phyloP scores from a whole-genome alignment of 2,797 vertebrate genomes.

The Microcaecilia unicolor region DNA sequence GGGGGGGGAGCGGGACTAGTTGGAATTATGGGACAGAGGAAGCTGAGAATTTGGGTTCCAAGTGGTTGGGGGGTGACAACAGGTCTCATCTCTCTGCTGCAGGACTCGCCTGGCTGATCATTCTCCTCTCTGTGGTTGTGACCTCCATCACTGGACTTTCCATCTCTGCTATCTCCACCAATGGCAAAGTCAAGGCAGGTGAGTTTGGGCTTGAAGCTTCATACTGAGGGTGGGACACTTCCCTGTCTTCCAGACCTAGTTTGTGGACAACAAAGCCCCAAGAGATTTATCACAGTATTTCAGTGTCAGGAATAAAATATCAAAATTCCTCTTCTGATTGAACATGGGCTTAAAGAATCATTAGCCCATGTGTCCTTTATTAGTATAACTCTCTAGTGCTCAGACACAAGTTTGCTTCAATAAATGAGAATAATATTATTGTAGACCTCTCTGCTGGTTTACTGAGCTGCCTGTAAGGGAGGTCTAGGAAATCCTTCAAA shows the following conservation, averaged over 20 bases:
- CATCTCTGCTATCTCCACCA: constrained; percentile 62
- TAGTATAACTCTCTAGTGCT: no score
- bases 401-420: no score
- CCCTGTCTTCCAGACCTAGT: no score
- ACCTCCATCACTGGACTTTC: constrained; percentile 55
- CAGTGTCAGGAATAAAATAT: no score
- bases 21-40: not conserved
- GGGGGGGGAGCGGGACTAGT: not conserved
- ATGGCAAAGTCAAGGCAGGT: constrained; percentile 60
- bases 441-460: no score
- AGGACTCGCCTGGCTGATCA: constrained; percentile 63
- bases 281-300: not conserved
- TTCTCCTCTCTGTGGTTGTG: constrained; percentile 52
- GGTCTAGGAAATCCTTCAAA: not conserved
- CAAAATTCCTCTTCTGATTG: no score
- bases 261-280: no score
- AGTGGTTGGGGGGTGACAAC: not conserved
- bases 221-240: no score
- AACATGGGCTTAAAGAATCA: not conserved
- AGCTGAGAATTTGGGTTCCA: not conserved
- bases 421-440: no score
- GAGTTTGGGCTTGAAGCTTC: no score
- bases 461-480: not conserved
- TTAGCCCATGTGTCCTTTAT: no score
- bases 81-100: not conserved